These are phyloP conservation scores for Tenebrio molitor DNA, from an alignment of 1,140 invertebrate species.

Conservation along the genomic window DNA sequence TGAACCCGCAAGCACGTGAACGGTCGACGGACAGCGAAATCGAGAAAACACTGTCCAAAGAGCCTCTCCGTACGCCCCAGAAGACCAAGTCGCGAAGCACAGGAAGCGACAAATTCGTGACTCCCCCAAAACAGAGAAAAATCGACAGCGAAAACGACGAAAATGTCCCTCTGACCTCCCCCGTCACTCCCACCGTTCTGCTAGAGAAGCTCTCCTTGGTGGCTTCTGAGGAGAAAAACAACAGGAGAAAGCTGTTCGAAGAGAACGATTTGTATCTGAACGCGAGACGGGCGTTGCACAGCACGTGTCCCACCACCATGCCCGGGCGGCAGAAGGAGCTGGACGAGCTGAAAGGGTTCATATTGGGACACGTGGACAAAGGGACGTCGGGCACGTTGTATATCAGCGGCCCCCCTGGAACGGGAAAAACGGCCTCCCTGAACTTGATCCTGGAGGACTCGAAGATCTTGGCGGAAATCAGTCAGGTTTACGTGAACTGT, in stretches of 20 bases:
- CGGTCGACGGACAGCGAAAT: too few species aligned
- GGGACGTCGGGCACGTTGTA: slow-evolving; percentile 87
- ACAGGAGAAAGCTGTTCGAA: slow-evolving; percentile 45
- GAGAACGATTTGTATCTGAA: slow-evolving; percentile 67
- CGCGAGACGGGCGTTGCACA: slow-evolving; percentile 78
- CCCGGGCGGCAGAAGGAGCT: slow-evolving; percentile 86
- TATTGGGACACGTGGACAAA: slow-evolving; percentile 76
- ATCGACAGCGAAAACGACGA: slow-evolving; percentile 38
- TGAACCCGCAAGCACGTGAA: too few species aligned
- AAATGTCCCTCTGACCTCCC: slow-evolving; percentile 13
- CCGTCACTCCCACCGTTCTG: slow-evolving; percentile 58
- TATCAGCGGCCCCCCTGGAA: slow-evolving; percentile 95
- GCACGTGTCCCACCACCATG: slow-evolving; percentile 75
- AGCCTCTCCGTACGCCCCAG: neutral
- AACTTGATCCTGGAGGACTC: slow-evolving; percentile 74
- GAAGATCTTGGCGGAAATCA: slow-evolving; percentile 68
- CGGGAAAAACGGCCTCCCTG: slow-evolving; percentile 94
- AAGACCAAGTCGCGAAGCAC: neutral
- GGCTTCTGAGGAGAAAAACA: slow-evolving; percentile 52
- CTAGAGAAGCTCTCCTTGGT: slow-evolving; percentile 55
- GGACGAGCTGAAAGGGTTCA: slow-evolving; percentile 76
- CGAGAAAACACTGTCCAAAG: too few species aligned
- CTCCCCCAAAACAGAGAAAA: slow-evolving; percentile 62
- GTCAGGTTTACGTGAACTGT: slow-evolving; percentile 85
- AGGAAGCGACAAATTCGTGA: slow-evolving; percentile 47